Base-by-base conservation (phyloP, 2,888 invertebrate genomes). In the Drosophila anomalata region DNA sequence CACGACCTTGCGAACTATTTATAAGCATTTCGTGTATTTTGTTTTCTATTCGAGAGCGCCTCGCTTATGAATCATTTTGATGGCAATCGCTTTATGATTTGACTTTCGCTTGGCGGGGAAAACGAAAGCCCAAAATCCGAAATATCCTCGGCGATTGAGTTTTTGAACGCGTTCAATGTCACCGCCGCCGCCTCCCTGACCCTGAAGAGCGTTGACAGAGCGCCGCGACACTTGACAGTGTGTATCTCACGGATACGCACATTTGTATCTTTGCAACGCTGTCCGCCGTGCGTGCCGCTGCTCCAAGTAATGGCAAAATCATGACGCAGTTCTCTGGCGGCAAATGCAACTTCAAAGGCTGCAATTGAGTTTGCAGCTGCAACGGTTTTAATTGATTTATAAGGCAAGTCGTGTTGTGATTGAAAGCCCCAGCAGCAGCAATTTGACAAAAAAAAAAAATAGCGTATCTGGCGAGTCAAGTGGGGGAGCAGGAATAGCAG, bases 101-200 rank as follows among this genome's bases (percentile, higher is more conserved):
- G 53, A 87, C 80, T 87, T 81, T 81, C 73, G 69, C 52, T 65
- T 33, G 41, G 52, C 39, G 26, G 12, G 44, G 41, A 50, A 57
- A 67, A 41, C 63, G 51, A 77, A 75, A 69, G 61, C 65, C 52
- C 56, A 47, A 75, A 77, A 75, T 61, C 57, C 41, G 58, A 48
- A 63, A 55, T 55, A 65, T 67, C 47, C 59, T 51, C 57, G 58
- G 61, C 48, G 59, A 33, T 57, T 73, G 44, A 55, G 67, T 68
- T 63, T 63, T 69, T 84, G 84, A 80, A 78, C 81, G 78, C 84
- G 52, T 74, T 84, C 85, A 81, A 84, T 87, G 81, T 70, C 81
- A 67, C 56, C 60, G 36, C 36, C 20, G 33, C 31, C 20, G 33
- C 31, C 55, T 39, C 63, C 55, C 51, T 72, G 70, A 72, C 73